These are phyloP conservation scores for Vulpes lagopus DNA, from an alignment of 2,113 vertebrate genomes.

Conservation along the genomic window DNA sequence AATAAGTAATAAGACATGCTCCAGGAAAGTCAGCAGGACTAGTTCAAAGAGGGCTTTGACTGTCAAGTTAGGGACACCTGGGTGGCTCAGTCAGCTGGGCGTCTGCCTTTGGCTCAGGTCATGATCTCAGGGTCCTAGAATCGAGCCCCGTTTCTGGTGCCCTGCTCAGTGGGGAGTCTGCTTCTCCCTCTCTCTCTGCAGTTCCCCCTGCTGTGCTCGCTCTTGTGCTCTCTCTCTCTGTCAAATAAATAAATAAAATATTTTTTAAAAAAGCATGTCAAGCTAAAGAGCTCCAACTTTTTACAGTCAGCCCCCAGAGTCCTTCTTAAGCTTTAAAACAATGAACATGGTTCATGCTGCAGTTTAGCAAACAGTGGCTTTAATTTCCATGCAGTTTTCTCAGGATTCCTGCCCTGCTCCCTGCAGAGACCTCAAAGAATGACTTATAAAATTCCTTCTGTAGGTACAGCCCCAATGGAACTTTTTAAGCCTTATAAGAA, in stretches of 20 bases:
- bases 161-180: too few species aligned
- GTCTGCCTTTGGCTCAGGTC: too few species aligned
- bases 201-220: too few species aligned
- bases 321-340: neutral
- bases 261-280: too few species aligned
- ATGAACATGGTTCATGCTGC: neutral
- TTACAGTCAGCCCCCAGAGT: neutral
- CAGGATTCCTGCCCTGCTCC: neutral
- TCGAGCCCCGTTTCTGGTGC: too few species aligned
- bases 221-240: too few species aligned
- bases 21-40: neutral
- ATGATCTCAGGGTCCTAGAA: too few species aligned
- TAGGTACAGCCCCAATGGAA: neutral
- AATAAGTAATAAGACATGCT: neutral
- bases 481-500: neutral
- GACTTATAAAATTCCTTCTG: neutral
- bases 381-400: neutral
- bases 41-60: neutral
- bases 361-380: neutral
- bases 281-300: neutral
- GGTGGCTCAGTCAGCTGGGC: too few species aligned
- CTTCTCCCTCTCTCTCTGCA: too few species aligned
- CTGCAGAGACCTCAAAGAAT: neutral
- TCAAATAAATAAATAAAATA: too few species aligned
- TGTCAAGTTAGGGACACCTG: too few species aligned